Base-by-base conservation (phyloP, 2,888 invertebrate species). In the Andricus quercusramuli region DNA sequence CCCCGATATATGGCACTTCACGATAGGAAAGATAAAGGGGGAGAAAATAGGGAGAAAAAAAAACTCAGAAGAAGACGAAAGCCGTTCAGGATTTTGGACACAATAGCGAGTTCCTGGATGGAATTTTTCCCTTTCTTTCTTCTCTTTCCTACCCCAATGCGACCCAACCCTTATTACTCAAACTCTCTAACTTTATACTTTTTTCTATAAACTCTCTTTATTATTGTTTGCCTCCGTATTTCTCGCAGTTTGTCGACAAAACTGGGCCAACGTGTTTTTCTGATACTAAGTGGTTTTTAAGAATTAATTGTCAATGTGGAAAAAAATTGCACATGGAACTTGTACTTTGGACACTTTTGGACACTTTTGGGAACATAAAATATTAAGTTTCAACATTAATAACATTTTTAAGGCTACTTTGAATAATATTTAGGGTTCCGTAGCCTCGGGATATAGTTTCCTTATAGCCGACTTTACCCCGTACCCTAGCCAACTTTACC, bases 1-100 rank as follows among this genome's bases (percentile, higher is more conserved):
- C 79, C 47, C 56, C 81, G 79, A 79, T 81, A 79, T 51, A 56
- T 51, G 51, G n/a, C 70, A 56, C 51, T 25, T 70, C 70, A 32
- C 20, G n/a, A 32, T 37, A 56, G n/a, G 56, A 51, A 70, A 51
- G n/a, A 51, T 70, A 51, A 70, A 70, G 6, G 70, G 70, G 25
- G 68, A n/a, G 22, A 25, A 41, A 68, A 56, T 41, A 41, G 3
- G 6, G 44, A 41, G 67, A 13, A 25, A 17, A 66, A n/a, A 66
- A n/a, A 41, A 32, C n/a, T 0, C 15, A 47, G 22, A 22, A 70
- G 25, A 25, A 22, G 44, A 29, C 32, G n/a, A 56, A 25, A 22
- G 56, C 13, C 32, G 56, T 74, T 56, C 13, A 56, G 56, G 32
- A 74, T 74, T 74, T 37, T 3, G 32, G 56, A n/a, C n/a, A 74